Conservation (phyloP, 1,140 invertebrate genomes). For the Psix sp. region DNA sequence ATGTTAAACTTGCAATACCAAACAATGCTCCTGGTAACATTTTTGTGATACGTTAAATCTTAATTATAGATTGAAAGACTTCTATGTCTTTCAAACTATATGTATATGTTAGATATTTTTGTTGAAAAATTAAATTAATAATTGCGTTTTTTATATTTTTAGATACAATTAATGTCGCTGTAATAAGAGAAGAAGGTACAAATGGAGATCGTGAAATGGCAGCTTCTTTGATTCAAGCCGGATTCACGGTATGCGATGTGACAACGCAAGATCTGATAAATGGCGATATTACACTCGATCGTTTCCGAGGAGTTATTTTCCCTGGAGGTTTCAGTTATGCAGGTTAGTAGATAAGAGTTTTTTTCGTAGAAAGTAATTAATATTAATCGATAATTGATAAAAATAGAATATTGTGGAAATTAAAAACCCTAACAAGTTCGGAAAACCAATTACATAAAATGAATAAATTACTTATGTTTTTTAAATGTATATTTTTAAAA, state of each 20-base stretch:
- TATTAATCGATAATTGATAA: too few relatives aligned
- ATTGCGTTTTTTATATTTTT: constrained; percentile 29
- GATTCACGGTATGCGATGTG: constrained; percentile 95
- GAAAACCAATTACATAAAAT: too few relatives aligned
- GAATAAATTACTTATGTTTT: too few relatives aligned
- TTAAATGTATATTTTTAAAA: too few relatives aligned
- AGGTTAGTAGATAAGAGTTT: constrained; percentile 79
- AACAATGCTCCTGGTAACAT: constrained; percentile 63
- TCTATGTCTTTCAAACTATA: too few relatives aligned
- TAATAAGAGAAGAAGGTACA: constrained; percentile 96
- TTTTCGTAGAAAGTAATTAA: too few relatives aligned
- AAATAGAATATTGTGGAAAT: too few relatives aligned
- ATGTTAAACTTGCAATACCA: constrained; percentile 69
- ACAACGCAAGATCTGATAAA: constrained; percentile 92
- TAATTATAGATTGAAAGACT: too few relatives aligned
- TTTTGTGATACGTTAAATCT: too few relatives aligned
- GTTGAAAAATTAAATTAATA: constrained; percentile 20
- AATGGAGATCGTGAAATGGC: constrained; percentile 99
- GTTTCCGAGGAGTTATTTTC: constrained; percentile 93
- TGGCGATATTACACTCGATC: constrained; percentile 83
- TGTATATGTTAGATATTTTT: constrained; percentile 24
- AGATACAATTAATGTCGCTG: constrained; percentile 85
- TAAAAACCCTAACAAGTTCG: too few relatives aligned
- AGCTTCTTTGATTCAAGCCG: constrained; percentile 92
- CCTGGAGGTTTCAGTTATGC: constrained; percentile 99